phyloP scores from a whole-genome alignment of 2,888 invertebrate genomes.

The Brachyptera putata region DNA sequence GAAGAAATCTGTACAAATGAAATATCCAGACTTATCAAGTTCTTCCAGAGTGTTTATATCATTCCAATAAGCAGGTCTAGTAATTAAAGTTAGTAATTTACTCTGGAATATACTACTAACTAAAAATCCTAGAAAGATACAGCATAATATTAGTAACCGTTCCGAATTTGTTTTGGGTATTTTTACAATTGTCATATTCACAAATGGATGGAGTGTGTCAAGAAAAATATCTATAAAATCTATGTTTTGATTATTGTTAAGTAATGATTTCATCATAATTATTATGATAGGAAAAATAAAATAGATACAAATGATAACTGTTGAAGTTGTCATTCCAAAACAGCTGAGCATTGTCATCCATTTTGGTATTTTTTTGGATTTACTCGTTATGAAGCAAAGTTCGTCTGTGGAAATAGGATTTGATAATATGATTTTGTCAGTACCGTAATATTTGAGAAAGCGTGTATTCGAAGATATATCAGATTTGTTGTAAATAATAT shows the following conservation, averaged over 20 bases:
- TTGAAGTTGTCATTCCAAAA: background rate
- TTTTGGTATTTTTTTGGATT: constrained; percentile 44
- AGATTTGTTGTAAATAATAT: constrained; percentile 41
- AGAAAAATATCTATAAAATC: background rate
- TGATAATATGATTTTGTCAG: constrained; percentile 42
- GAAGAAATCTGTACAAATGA: constrained; percentile 42
- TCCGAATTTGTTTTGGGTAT: constrained; percentile 43
- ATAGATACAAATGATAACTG: no score
- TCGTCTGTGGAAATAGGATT: constrained; percentile 42
- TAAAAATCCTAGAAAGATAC: constrained; percentile 44
- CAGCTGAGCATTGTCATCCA: constrained; percentile 42
- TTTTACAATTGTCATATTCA: background rate
- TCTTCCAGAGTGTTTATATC: constrained; percentile 46
- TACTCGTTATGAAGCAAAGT: constrained; percentile 46
- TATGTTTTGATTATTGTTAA: background rate
- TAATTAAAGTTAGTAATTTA: constrained; percentile 45
- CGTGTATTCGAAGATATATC: constrained; percentile 45
- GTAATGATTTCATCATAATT: background rate
- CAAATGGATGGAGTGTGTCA: background rate
- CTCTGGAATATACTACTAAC: constrained; percentile 46
- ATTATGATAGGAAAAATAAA: no score
- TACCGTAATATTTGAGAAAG: constrained; percentile 43
- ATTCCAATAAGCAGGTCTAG: constrained; percentile 44
- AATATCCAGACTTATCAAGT: constrained; percentile 44
- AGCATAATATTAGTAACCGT: constrained; percentile 42